A percentile compares a stretch with the other conserved stretches of the same genome.
phyloP scores from a whole-genome alignment of 2,113 vertebrate genomes.

The Paedocypris sp. region DNA sequence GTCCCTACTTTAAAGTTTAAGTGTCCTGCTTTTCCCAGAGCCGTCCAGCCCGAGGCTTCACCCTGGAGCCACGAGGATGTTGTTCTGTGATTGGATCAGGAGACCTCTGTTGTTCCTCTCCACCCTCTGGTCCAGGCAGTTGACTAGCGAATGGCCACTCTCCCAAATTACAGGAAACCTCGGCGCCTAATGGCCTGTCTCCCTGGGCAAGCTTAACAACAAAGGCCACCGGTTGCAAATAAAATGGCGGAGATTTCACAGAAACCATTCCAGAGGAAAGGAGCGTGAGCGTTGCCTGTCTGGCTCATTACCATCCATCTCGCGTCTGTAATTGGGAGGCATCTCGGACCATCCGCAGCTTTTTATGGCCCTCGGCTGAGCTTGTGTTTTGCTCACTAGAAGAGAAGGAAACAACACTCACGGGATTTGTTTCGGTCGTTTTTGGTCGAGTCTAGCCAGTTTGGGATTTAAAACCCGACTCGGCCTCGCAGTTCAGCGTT shows the following conservation, averaged over 20 bases:
- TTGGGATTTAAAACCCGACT: background rate
- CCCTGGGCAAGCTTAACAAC: constrained; percentile 20
- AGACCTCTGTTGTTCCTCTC: constrained; percentile 9
- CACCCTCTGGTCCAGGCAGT: background rate
- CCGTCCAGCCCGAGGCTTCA: background rate
- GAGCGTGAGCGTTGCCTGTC: background rate
- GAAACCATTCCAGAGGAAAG: too few relatives aligned
- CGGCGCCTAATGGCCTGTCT: constrained; percentile 34
- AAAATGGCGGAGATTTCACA: background rate
- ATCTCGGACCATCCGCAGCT: background rate
- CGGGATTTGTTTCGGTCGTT: background rate
- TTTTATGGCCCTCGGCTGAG: constrained; percentile 3
- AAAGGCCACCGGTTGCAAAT: background rate
- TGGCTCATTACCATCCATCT: background rate
- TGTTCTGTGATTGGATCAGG: constrained; percentile 16
- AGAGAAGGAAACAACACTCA: background rate
- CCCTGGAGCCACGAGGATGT: background rate
- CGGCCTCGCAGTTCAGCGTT: background rate
- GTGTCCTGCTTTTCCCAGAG: background rate
- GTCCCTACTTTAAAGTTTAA: background rate
- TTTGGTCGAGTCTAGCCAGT: background rate
- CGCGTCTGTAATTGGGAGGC: background rate
- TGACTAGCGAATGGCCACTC: constrained; percentile 32
- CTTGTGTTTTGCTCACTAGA: background rate
- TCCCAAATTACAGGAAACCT: constrained; percentile 45